Evolutionary conservation across 2,113 vertebrate species (phyloP).

Genomic region (Anolis sagrei): DNA sequence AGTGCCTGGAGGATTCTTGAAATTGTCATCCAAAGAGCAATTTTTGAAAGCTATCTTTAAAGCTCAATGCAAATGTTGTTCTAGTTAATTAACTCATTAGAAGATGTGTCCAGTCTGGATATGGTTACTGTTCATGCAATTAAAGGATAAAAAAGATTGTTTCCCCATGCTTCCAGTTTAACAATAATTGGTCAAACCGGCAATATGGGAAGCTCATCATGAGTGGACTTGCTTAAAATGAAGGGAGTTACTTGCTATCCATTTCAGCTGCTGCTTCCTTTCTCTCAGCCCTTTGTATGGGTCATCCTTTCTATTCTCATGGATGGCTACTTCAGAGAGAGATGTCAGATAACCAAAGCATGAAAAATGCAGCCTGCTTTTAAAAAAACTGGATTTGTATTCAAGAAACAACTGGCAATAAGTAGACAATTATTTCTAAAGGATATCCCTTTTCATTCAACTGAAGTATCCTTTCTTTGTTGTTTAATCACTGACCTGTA

Average conservation of each 20-base stretch:
- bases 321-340: not conserved
- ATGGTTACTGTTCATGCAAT: not conserved
- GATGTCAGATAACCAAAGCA: not conserved
- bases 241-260: not conserved
- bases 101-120: not conserved
- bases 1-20: too few relatives aligned
- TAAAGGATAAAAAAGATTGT: not conserved
- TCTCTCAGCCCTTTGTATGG: not conserved
- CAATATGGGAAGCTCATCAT: not conserved
- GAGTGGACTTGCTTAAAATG: not conserved
- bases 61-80: not conserved
- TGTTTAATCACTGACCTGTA: conserved; percentile 43
- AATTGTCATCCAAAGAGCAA: too few relatives aligned
- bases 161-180: not conserved
- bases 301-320: not conserved
- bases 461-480: not conserved
- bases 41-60: too few relatives aligned
- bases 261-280: not conserved
- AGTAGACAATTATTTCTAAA: not conserved
- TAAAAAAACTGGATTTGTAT: not conserved
- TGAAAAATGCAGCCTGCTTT: not conserved
- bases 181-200: not conserved
- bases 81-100: not conserved
- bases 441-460: conserved; percentile 24
- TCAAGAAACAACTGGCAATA: conserved; percentile 42